A percentile compares a stretch with the other conserved stretches of the same genome.
phyloP scores from a whole-genome alignment of 2,888 invertebrate genomes.

The Carterocephalus palaemon region DNA sequence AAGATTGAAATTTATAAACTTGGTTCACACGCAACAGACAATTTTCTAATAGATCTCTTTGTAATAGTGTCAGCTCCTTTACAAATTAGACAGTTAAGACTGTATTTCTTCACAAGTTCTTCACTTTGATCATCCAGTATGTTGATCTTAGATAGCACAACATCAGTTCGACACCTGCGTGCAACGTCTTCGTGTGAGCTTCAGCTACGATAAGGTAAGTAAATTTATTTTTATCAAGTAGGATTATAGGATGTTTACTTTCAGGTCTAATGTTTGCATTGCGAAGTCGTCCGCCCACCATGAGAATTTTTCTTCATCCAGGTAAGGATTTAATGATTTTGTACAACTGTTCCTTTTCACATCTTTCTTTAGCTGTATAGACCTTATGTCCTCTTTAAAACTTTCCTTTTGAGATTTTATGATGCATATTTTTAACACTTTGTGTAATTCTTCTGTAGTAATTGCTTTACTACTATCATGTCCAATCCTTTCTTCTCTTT shows the following conservation, averaged over 20 bases:
- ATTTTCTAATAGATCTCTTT: slow-evolving; percentile 10
- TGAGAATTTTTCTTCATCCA: slow-evolving; percentile 18
- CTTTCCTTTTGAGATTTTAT: background rate
- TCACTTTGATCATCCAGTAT: slow-evolving; percentile 29
- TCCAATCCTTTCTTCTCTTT: background rate
- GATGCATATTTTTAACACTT: slow-evolving; percentile 5
- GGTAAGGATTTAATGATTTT: slow-evolving; percentile 17
- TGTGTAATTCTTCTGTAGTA: slow-evolving; percentile 3
- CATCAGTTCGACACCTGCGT: slow-evolving; percentile 31
- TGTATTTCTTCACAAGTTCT: slow-evolving; percentile 2
- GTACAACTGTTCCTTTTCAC: slow-evolving; percentile 10
- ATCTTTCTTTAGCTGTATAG: background rate
- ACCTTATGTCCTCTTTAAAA: background rate
- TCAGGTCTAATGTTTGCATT: slow-evolving; percentile 15
- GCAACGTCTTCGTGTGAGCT: slow-evolving; percentile 26
- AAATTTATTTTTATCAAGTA: slow-evolving; percentile 9
- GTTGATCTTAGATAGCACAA: slow-evolving; percentile 25
- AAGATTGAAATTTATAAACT: background rate
- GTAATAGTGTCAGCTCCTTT: slow-evolving; percentile 21
- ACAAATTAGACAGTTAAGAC: background rate
- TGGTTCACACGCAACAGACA: slow-evolving; percentile 1
- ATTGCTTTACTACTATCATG: background rate
- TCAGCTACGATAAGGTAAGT: slow-evolving; percentile 25
- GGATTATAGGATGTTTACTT: slow-evolving; percentile 24
- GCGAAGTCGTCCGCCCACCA: slow-evolving; percentile 23